Percentiles rank a stretch among this genome's conserved stretches.
Conservation (phyloP, 2,888 invertebrate genomes). For the Scelioninae gen. 1 region DNA sequence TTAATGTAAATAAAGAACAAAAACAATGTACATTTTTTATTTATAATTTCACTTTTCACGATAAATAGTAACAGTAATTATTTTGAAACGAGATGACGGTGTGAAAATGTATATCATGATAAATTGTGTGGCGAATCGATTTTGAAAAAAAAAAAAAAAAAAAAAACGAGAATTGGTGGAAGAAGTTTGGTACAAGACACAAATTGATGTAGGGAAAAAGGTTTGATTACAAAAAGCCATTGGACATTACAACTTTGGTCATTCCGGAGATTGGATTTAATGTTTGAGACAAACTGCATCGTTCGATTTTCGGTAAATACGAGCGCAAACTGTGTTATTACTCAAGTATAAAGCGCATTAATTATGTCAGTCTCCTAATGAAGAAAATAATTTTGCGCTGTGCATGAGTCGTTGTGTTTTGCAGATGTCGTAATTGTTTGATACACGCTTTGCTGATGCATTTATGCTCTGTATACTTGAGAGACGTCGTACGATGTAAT, state of each 20-base stretch:
- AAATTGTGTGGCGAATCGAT: not conserved
- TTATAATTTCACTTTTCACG: too few species aligned
- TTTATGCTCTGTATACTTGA: conserved; percentile 15
- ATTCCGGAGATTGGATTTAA: not conserved
- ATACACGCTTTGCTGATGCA: conserved; percentile 27
- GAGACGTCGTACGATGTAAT: conserved; percentile 46
- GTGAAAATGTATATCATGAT: conserved; percentile 1
- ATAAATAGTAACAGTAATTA: too few species aligned
- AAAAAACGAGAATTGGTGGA: not conserved
- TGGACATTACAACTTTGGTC: conserved; percentile 6
- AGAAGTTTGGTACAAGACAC: not conserved
- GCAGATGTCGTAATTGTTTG: conserved; percentile 19
- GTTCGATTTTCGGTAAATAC: not conserved
- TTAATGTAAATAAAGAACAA: too few species aligned
- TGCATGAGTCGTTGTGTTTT: not conserved
- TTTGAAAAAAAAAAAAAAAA: not conserved
- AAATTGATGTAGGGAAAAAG: conserved; percentile 4
- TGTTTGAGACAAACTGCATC: not conserved
- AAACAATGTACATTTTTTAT: too few species aligned
- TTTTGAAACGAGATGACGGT: too few species aligned
- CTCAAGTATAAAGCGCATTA: not conserved
- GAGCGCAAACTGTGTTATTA: not conserved
- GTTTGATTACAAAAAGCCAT: not conserved
- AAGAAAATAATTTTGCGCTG: conserved; percentile 5
- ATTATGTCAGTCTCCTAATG: not conserved